These are phyloP conservation scores for Polymixis flavicincta DNA, from an alignment of 2,888 invertebrate genomes.

Conservation along the genomic window DNA sequence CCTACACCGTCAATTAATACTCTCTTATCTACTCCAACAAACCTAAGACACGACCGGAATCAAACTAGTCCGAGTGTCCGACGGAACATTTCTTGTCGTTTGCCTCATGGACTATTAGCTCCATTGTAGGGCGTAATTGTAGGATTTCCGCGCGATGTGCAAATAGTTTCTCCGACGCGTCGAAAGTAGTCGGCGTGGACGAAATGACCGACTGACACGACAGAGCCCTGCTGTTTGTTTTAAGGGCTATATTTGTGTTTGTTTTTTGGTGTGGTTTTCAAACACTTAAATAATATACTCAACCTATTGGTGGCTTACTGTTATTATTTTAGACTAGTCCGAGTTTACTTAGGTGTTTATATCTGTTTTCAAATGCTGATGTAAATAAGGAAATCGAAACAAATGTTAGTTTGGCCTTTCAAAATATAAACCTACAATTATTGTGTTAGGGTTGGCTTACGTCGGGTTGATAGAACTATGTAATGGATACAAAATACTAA, in stretches of 20 bases:
- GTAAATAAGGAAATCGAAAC: not conserved
- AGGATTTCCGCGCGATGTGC: constrained; percentile 74
- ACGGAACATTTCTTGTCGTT: constrained; percentile 28
- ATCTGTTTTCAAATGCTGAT: not conserved
- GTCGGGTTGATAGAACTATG: not conserved
- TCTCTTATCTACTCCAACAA: not conserved
- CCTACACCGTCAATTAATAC: not conserved
- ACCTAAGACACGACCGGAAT: constrained; percentile 23
- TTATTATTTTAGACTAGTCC: not conserved
- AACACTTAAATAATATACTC: not conserved
- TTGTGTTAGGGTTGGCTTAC: not conserved
- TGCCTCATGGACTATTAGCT: constrained; percentile 36
- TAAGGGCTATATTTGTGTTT: constrained; percentile 6
- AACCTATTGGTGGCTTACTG: not conserved
- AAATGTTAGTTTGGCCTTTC: not conserved
- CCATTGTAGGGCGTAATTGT: constrained; percentile 76
- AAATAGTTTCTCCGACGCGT: constrained; percentile 58
- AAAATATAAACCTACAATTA: no score
- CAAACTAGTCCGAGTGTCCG: constrained; percentile 29
- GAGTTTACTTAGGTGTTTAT: not conserved
- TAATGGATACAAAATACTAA: not conserved
- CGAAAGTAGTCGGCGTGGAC: constrained; percentile 44
- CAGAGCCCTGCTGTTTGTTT: constrained; percentile 47
- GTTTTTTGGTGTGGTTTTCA: not conserved
- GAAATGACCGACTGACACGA: constrained; percentile 52